A percentile compares a stretch with the other conserved stretches of the same genome.
phyloP scores from a whole-genome alignment of 2,113 vertebrate species.

The Quiscalus mexicanus region DNA sequence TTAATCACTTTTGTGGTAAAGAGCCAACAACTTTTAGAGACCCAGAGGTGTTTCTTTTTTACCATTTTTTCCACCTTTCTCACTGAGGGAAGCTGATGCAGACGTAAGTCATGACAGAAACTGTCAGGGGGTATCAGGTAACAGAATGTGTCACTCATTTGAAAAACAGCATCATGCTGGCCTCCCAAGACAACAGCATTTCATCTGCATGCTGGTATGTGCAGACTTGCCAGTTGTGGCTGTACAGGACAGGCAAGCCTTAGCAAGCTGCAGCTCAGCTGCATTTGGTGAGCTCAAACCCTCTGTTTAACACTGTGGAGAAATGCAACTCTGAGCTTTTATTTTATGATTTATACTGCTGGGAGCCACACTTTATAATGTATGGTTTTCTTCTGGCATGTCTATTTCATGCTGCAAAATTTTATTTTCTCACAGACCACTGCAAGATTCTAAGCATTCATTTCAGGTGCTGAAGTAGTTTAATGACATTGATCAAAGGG shows the following conservation, averaged over 20 bases:
- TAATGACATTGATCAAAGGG: neutral
- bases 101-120: neutral
- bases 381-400: neutral
- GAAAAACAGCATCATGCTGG: neutral
- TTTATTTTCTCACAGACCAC: neutral
- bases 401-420: neutral
- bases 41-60: neutral
- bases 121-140: neutral
- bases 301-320: neutral
- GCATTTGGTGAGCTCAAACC: neutral
- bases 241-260: neutral
- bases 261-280: neutral
- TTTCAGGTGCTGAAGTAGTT: neutral
- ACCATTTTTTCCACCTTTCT: neutral
- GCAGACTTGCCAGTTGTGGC: neutral
- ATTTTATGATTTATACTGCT: neutral
- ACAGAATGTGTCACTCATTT: neutral
- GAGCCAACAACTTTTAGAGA: neutral
- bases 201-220: neutral
- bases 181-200: neutral
- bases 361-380: fast-evolving
- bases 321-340: neutral
- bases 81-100: neutral
- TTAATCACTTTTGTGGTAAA: neutral
- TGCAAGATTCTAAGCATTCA: neutral